Percentiles rank a stretch among this genome's conserved stretches.
Conservation (phyloP, 2,113 vertebrate species). For the Mormyrus lacerda region DNA sequence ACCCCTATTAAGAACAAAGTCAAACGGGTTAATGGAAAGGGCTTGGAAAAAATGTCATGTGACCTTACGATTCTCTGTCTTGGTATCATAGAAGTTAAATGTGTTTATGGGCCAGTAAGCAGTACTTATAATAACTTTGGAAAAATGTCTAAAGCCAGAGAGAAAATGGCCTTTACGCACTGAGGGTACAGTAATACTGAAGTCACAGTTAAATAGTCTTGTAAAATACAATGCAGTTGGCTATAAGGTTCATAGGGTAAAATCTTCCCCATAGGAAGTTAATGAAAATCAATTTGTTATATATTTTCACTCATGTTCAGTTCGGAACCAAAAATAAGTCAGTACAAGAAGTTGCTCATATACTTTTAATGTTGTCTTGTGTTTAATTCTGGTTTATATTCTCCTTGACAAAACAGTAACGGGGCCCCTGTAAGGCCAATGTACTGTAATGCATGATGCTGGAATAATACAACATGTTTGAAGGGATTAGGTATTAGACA, state of each 20-base stretch:
- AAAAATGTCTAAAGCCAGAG: not conserved
- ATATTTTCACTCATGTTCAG: not conserved
- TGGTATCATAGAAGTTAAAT: not conserved
- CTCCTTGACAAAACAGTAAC: not conserved
- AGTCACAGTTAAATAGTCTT: not conserved
- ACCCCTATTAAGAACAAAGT: not conserved
- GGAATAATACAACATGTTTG: not conserved
- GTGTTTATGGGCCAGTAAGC: not conserved
- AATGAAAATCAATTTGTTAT: not conserved
- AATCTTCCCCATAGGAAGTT: not conserved
- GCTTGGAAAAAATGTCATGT: not conserved
- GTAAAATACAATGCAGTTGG: not conserved
- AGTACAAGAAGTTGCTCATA: not conserved
- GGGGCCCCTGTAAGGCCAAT: not conserved
- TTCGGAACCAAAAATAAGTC: not conserved
- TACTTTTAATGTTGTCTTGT: not conserved
- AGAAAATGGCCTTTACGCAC: not conserved
- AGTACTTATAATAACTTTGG: not conserved
- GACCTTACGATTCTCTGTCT: not conserved
- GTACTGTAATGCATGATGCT: not conserved
- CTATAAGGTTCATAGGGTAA: not conserved
- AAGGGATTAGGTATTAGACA: not conserved
- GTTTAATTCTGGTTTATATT: constrained; percentile 1
- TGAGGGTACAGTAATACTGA: not conserved
- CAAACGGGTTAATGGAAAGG: not conserved